phyloP scores from a whole-genome alignment of 2,113 vertebrate genomes.

The Lamprologus speciosus region DNA sequence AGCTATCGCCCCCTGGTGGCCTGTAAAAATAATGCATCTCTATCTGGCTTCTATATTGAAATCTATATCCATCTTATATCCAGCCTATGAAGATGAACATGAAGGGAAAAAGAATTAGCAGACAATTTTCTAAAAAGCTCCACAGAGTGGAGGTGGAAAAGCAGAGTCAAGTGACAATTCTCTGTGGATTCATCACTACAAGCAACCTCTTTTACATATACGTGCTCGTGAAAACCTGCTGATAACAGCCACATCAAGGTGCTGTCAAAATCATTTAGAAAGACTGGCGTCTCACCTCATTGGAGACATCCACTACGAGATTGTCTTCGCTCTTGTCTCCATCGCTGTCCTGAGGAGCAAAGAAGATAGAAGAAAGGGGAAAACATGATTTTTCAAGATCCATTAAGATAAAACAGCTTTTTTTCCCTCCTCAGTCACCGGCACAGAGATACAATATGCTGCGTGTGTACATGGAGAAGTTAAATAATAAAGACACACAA shows the following conservation, averaged over 20 bases:
- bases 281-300: conserved; percentile 44
- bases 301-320: conserved; percentile 66
- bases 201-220: not conserved
- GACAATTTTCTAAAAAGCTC: not conserved
- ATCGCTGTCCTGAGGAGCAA: conserved; percentile 56
- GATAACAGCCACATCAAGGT: not conserved
- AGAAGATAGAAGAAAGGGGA: not conserved
- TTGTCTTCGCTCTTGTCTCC: conserved; percentile 70
- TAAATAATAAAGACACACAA: conserved; percentile 12
- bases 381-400: not conserved
- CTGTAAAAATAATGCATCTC: not conserved
- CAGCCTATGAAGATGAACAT: not conserved
- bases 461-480: not conserved
- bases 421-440: not conserved
- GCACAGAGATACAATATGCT: not conserved
- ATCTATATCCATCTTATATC: not conserved
- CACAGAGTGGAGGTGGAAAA: not conserved
- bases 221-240: not conserved
- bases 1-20: not conserved
- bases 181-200: not conserved
- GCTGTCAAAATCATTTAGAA: not conserved
- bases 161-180: not conserved
- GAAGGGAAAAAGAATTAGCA: rapidly evolving
- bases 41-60: not conserved
- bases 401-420: not conserved